A percentile compares a stretch with the other conserved stretches of the same genome.
Evolutionary conservation across 2,113 vertebrate species (phyloP).

Genomic region (Pristiophorus japonicus): DNA sequence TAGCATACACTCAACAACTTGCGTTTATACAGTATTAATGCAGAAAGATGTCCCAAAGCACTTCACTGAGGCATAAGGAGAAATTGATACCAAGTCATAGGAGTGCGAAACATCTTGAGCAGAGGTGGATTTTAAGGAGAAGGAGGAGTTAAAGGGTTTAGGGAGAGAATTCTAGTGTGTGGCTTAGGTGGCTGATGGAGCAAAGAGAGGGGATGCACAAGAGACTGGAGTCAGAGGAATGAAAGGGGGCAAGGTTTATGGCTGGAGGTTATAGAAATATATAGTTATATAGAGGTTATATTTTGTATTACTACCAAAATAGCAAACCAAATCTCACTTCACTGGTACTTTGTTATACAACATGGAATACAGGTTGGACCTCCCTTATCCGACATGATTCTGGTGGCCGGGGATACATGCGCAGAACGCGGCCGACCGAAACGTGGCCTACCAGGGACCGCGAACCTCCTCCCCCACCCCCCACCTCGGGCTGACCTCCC

Average conservation of each 20-base stretch:
- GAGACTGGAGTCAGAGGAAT: neutral
- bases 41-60: neutral
- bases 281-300: neutral
- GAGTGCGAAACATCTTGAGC: neutral
- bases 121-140: neutral
- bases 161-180: neutral
- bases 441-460: no score
- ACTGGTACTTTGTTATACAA: no score
- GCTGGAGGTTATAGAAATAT: neutral
- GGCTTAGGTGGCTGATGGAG: neutral
- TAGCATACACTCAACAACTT: neutral
- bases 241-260: neutral
- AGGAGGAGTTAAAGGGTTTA: neutral
- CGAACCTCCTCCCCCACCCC: no score
- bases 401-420: no score
- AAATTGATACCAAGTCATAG: neutral
- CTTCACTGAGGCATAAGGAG: neutral
- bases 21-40: neutral
- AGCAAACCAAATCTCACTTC: neutral
- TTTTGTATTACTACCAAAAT: neutral
- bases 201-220: neutral
- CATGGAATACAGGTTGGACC: no score
- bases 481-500: no score
- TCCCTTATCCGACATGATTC: no score
- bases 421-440: no score